A percentile compares a stretch with the other conserved stretches of the same genome.
Conservation (phyloP, 35 echinoderm and acorn worm genomes). For the Nesometra sesokonis region DNA sequence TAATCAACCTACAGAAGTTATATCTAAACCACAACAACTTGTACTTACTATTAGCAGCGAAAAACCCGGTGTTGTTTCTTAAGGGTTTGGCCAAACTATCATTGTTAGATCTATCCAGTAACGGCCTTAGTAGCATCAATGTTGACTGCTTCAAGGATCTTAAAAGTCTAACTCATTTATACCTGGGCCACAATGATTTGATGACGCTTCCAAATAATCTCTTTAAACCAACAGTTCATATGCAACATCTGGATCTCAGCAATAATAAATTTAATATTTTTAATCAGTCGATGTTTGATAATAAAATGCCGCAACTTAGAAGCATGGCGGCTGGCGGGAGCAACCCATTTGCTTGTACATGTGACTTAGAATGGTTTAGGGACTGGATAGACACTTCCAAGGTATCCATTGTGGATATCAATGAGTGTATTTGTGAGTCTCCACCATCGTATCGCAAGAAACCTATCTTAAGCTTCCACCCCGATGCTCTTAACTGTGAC, state of each 20-base stretch:
- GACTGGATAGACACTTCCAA: neutral
- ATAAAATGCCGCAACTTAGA: neutral
- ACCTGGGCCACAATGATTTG: neutral
- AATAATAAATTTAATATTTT: conserved; percentile 2
- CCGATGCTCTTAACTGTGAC: neutral
- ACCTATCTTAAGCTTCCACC: neutral
- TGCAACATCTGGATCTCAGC: neutral
- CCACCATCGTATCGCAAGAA: neutral
- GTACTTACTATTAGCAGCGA: neutral
- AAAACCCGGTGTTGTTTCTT: neutral
- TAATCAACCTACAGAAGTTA: neutral
- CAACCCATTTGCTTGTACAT: conserved; percentile 5
- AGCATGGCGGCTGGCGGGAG: neutral
- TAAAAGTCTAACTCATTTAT: neutral
- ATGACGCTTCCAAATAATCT: neutral
- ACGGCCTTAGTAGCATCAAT: neutral
- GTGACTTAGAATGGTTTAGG: conserved; percentile 20
- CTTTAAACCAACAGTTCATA: neutral
- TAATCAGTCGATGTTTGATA: neutral
- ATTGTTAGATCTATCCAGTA: neutral
- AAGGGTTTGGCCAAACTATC: neutral
- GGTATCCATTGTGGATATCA: neutral
- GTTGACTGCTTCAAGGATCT: neutral
- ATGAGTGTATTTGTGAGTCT: neutral
- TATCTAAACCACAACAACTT: conserved; percentile 11